phyloP scores from a whole-genome alignment of 2,888 invertebrate genomes.

The Microdon myrmicae region DNA sequence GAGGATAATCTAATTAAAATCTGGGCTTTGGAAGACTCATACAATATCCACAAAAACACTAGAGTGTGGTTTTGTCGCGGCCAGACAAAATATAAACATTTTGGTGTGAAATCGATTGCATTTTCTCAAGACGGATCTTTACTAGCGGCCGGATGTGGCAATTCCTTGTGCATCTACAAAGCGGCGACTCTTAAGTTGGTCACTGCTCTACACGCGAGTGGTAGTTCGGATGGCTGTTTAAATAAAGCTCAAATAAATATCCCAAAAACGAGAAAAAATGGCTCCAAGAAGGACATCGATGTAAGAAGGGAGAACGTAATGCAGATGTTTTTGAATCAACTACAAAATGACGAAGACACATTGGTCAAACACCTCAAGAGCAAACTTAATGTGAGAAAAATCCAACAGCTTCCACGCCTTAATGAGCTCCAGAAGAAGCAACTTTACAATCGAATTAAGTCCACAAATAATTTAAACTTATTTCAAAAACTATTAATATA shows the following conservation, averaged over 20 bases:
- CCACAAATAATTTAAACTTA: slow-evolving; percentile 60
- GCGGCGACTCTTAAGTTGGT: slow-evolving; percentile 71
- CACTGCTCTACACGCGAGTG: slow-evolving; percentile 68
- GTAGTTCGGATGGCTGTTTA: slow-evolving; percentile 60
- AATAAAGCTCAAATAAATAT: slow-evolving; percentile 60
- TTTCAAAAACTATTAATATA: slow-evolving; percentile 63
- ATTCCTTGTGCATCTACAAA: slow-evolving; percentile 77
- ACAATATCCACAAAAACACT: slow-evolving; percentile 69
- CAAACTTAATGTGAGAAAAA: slow-evolving; percentile 41
- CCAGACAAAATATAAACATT: slow-evolving; percentile 72
- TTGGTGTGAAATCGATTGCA: slow-evolving; percentile 70
- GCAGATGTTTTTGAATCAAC: slow-evolving; percentile 57
- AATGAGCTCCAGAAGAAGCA: slow-evolving; percentile 52
- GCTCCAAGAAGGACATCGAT: slow-evolving; percentile 53
- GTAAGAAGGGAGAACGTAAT: slow-evolving; percentile 57
- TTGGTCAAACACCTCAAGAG: slow-evolving; percentile 56
- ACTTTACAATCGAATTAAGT: slow-evolving; percentile 58
- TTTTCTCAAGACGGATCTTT: slow-evolving; percentile 83
- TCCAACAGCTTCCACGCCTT: slow-evolving; percentile 21
- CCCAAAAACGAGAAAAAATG: slow-evolving; percentile 54
- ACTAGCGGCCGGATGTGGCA: slow-evolving; percentile 76
- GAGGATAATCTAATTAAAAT: slow-evolving; percentile 77
- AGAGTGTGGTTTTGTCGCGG: slow-evolving; percentile 75
- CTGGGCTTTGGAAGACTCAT: slow-evolving; percentile 73
- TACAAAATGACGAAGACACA: slow-evolving; percentile 59